Conservation (phyloP, 2,113 vertebrate genomes). For the Trogon surrucura region DNA sequence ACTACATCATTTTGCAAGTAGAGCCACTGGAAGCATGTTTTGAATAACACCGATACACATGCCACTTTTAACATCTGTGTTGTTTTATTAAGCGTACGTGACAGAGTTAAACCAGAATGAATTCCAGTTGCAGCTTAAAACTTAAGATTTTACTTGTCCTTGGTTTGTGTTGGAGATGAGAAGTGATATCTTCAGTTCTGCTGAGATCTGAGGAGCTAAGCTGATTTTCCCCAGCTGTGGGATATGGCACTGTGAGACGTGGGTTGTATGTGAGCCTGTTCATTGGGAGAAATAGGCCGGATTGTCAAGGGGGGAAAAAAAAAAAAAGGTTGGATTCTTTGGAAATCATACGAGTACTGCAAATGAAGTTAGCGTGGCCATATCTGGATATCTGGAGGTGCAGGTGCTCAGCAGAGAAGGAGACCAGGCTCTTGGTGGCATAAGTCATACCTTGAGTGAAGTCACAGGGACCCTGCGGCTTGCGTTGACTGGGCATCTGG, state of each 20-base stretch:
- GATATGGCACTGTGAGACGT: not conserved
- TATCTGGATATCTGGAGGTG: not conserved
- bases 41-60: not conserved
- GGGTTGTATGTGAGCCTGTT: not conserved
- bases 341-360: not conserved
- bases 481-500: not conserved
- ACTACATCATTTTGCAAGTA: not conserved
- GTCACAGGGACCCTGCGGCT: not conserved
- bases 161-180: not conserved
- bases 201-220: not conserved
- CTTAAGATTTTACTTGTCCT: not conserved
- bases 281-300: not conserved
- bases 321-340: not conserved
- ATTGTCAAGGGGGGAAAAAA: not conserved
- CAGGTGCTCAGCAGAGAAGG: not conserved
- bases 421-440: not conserved
- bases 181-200: not conserved
- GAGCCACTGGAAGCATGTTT: not conserved
- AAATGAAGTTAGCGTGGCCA: not conserved
- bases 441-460: accelerated
- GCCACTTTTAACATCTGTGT: not conserved
- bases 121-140: not conserved
- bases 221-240: not conserved
- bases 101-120: not conserved
- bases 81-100: not conserved